Evolutionary conservation across 2,113 vertebrate species (phyloP).

Genomic region (Plecturocebus donacophilus): DNA sequence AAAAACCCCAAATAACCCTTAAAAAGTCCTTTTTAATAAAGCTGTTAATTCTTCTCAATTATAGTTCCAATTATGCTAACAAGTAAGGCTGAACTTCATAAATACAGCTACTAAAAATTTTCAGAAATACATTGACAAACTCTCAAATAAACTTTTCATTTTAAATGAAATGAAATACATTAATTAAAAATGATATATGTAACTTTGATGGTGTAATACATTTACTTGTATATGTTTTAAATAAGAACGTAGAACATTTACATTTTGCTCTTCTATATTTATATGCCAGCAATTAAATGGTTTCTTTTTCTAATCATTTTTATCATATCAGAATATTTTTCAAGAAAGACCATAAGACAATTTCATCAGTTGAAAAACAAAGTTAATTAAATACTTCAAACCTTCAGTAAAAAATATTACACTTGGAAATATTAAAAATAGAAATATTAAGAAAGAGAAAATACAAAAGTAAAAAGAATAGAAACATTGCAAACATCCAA

Average conservation of each 20-base stretch:
- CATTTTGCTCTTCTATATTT: constrained; percentile 63
- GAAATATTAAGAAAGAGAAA: background rate
- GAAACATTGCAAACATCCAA: background rate
- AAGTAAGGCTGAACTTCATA: constrained; percentile 55
- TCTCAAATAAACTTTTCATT: background rate
- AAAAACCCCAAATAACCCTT: background rate
- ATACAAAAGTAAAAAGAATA: background rate
- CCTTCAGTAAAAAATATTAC: constrained; percentile 45
- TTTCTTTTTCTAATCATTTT: constrained; percentile 42
- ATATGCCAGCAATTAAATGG: constrained; percentile 49
- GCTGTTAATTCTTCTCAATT: constrained; percentile 56
- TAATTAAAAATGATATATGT: constrained; percentile 55
- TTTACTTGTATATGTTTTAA: constrained; percentile 46
- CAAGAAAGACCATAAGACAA: constrained; percentile 50
- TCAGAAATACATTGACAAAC: background rate
- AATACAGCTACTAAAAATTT: constrained; percentile 53
- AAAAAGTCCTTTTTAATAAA: constrained; percentile 9
- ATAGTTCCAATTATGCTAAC: constrained; percentile 54
- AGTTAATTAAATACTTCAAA: constrained; percentile 72
- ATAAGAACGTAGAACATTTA: constrained; percentile 46
- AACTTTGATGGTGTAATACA: constrained; percentile 66
- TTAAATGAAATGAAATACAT: constrained; percentile 62
- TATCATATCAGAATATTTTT: constrained; percentile 61
- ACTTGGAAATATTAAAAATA: constrained; percentile 15
- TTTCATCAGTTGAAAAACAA: constrained; percentile 76